Conservation (phyloP, 64 coral and sea anemone species). For the Actinia equina region DNA sequence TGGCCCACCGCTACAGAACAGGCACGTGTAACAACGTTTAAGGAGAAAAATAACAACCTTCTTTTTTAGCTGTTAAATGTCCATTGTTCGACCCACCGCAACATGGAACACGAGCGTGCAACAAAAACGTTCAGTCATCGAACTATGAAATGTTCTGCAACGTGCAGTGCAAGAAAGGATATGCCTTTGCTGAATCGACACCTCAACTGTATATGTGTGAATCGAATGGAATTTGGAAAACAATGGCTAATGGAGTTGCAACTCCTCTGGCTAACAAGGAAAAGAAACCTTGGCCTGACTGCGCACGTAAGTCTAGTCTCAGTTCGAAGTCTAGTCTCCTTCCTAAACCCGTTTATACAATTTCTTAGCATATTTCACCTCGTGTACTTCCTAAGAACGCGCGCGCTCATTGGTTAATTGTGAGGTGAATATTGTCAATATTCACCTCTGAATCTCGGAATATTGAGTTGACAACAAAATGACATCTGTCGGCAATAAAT, state of each 20-base stretch:
- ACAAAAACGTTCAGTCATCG: slow-evolving; percentile 48
- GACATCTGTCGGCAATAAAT: no score
- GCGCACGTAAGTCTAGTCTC: slow-evolving; percentile 57
- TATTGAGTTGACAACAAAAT: no score
- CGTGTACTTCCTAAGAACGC: no score
- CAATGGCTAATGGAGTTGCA: slow-evolving; percentile 24
- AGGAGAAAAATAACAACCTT: no score
- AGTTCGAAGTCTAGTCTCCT: no score
- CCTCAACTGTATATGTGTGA: slow-evolving; percentile 41
- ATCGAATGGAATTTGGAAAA: slow-evolving; percentile 64
- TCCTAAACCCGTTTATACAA: no score
- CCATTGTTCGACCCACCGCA: slow-evolving; percentile 66
- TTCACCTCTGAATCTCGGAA: no score
- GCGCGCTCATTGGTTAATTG: no score
- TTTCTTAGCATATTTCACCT: no score
- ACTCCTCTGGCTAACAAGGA: slow-evolving; percentile 16
- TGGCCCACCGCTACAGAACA: no score
- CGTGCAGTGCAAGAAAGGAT: slow-evolving; percentile 70
- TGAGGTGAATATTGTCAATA: no score
- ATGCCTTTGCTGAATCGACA: slow-evolving; percentile 45
- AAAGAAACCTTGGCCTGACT: slow-evolving; percentile 84
- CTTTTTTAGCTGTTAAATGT: slow-evolving; percentile 22
- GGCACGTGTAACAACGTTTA: no score
- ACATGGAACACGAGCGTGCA: slow-evolving; percentile 67
- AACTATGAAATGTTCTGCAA: slow-evolving; percentile 82